Percentiles rank a stretch among this genome's conserved stretches.
Conservation (phyloP, 1,140 invertebrate genomes). For the Maconellicoccus hirsutus region DNA sequence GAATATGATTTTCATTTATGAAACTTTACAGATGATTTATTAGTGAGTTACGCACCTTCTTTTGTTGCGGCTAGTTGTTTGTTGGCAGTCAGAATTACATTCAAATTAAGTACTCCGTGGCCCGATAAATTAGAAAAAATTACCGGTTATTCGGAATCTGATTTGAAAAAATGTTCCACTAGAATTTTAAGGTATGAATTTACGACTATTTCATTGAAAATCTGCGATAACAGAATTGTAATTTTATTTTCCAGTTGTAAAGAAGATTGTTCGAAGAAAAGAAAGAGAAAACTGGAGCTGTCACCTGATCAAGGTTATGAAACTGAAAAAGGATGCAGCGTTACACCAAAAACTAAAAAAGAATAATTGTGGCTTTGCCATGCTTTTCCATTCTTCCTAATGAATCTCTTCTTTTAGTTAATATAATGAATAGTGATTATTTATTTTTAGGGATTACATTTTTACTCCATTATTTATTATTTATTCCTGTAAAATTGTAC, state of each 20-base stretch:
- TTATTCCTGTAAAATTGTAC: too few relatives aligned
- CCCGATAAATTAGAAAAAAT: neutral
- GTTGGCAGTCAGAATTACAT: neutral
- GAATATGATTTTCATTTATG: neutral
- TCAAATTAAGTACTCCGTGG: neutral
- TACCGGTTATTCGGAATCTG: neutral
- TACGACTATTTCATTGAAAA: too few relatives aligned
- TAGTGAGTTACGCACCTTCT: neutral
- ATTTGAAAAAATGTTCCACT: neutral
- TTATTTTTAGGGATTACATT: neutral
- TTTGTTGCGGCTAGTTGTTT: neutral
- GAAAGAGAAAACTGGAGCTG: constrained; percentile 11
- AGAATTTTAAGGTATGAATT: neutral
- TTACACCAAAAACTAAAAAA: neutral
- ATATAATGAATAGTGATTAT: too few relatives aligned
- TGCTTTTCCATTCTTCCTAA: too few relatives aligned
- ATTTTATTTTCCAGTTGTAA: neutral
- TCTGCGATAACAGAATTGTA: neutral
- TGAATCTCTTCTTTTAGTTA: too few relatives aligned
- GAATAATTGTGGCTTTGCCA: too few relatives aligned
- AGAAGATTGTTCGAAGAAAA: neutral
- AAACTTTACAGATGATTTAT: neutral
- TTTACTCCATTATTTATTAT: neutral
- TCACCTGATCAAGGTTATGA: constrained; percentile 13
- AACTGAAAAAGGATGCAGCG: neutral